Base-by-base conservation (phyloP, 1,140 invertebrate species). In the Matsumurasca onukii region DNA sequence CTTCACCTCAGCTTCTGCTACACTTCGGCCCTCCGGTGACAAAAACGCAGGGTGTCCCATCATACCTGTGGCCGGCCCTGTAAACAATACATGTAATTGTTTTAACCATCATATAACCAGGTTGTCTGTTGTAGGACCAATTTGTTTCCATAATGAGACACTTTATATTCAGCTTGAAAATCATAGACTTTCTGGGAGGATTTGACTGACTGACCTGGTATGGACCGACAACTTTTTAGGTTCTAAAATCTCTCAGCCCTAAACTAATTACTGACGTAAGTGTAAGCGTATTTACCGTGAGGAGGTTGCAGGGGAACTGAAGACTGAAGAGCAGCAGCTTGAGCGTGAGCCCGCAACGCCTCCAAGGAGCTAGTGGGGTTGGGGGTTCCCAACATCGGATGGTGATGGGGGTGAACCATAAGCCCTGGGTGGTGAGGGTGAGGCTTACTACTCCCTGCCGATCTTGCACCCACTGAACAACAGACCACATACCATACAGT, bases 281-380 rank as follows among this genome's bases (percentile, higher is more conserved):
- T n/a, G n/a, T n/a, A n/a, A n/a, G n/a, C n/a, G n/a, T n/a, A n/a
- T n/a, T n/a, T n/a, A n/a, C n/a, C n/a, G n/a, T n/a, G n/a, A n/a
- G n/a, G n/a, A n/a, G n/a, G n/a, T n/a, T 25, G n/a, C 15, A 31
- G 34, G 59, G 25, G 29, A 31, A 15, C 69, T 39, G 34, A 17
- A 17, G 5, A 9, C 34, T 39, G 34, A 17, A 39, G 80, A 13
- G 83, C 79, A 2, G 85, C 85, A 61, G 85, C 85, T 76, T 86
- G 84, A 31, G 85, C 85, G 75, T 86, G 85, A 9, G 85, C 85
- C 64, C 85, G 74, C 55, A 86, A 69, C 1, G 84, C 84, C 66
- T 86, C 84, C 70, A 88, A 81, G 3, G 75, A 76, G 57, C 66
- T 72, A 49, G 64, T 61, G n/a, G 73, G 73, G n/a, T n/a, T n/a